Evolutionary conservation across 1,140 invertebrate genomes (phyloP).

Genomic region (Gonioctena quinquepunctata): DNA sequence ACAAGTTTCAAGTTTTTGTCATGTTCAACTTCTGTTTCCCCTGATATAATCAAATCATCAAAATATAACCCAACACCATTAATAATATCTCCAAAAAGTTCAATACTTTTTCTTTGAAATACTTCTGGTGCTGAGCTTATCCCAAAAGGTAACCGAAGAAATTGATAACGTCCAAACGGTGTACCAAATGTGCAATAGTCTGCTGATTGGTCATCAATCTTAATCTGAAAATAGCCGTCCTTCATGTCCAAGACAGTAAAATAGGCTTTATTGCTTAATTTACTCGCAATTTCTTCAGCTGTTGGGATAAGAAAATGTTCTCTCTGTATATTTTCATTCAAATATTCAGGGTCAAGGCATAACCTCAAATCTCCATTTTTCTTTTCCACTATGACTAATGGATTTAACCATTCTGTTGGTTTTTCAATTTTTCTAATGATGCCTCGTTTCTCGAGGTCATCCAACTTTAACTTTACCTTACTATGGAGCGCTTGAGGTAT

Average conservation of each 20-base stretch:
- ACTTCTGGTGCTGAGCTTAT: conserved; percentile 37
- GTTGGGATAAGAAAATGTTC: conserved; percentile 5
- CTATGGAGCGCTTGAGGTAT: background rate
- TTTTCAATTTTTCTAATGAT: background rate
- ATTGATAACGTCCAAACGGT: conserved; percentile 42
- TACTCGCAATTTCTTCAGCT: background rate
- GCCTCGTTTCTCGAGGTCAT: background rate
- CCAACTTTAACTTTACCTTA: background rate
- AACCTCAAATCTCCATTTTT: background rate
- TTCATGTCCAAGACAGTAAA: conserved; percentile 13
- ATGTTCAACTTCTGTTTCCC: conserved; percentile 34
- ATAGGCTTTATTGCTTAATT: background rate
- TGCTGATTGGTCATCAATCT: background rate
- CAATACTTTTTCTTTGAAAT: conserved; percentile 35
- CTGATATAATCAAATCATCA: conserved; percentile 45
- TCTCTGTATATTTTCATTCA: background rate
- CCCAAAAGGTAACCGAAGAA: conserved; percentile 38
- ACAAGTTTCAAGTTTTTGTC: conserved; percentile 45
- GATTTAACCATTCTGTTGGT: conserved; percentile 14
- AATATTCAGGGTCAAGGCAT: background rate
- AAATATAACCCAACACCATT: conserved; percentile 40
- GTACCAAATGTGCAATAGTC: too few relatives aligned
- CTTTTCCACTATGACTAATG: background rate
- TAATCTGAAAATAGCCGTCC: conserved; percentile 7
- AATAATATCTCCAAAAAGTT: conserved; percentile 41